Base-by-base conservation (phyloP, 2,888 invertebrate species). In the Habroteleia sp. region DNA sequence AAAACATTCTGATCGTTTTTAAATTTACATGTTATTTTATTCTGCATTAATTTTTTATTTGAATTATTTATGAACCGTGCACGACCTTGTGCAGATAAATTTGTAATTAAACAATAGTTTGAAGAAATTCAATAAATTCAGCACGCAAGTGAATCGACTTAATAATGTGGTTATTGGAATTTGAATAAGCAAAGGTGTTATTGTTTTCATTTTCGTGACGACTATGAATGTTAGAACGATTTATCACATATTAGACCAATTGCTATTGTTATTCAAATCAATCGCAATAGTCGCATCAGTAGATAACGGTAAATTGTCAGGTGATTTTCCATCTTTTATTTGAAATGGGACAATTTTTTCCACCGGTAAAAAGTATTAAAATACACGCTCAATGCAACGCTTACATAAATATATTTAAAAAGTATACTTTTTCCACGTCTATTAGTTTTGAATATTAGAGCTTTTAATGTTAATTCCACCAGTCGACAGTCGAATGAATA, bases 251-350 rank as follows among this genome's bases (percentile, higher is more conserved):
- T 62, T 71, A 71, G 39, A 33, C 10, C 52, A 46, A 46, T 48
- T 7, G 31, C 46, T 33, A 62, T 71, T 71, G 71, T 71, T 46
- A 71, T 62, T 62, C 39, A 71, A 71, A 71, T 71, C 42, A 29
- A 39, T 35, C 37, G 25, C 14, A 7, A 20, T 25, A 25, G 16
- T 10, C 17, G 7, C 17, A 14, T 39, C 56, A 29, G 31, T 8
- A 23, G 60, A 17, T 46, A 62, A 62, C 42, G 11, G 23, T 66
- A 63, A 63, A 52, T 63, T 50, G 17, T 31, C 11, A 29, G 25
- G 29, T 52, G 23, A 42, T 52, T 65, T 65, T 39, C 52, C 42
- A 10, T 56, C 29, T 56, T 50, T 58, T 41, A 46, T 35, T 65
- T 27, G 8, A 20, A 52, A 46, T 23, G 3, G 35, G 20, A 20